Conservation (phyloP, 2,797 vertebrate genomes). For the Tenualosa thibaudeaui region DNA sequence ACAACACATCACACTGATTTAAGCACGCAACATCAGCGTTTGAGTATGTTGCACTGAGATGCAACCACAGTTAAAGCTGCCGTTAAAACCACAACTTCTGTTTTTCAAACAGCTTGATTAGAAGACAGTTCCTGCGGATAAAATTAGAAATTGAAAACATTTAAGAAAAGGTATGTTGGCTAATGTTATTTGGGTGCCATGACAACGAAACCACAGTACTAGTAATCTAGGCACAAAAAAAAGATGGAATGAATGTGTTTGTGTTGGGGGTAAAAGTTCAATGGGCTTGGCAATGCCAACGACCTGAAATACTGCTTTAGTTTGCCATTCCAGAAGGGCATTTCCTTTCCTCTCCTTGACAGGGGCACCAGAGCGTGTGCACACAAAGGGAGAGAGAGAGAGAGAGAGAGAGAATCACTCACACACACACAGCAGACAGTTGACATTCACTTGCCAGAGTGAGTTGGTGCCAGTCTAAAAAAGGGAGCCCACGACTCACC, state of each 20-base stretch:
- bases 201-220: neutral
- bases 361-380: neutral
- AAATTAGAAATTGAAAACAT: neutral
- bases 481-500: neutral
- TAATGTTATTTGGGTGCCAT: neutral
- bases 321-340: neutral
- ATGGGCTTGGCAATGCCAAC: neutral
- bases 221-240: neutral
- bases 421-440: neutral
- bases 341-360: neutral
- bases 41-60: neutral
- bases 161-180: neutral
- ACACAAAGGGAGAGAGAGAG: neutral
- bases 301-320: neutral
- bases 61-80: neutral
- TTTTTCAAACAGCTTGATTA: neutral
- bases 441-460: neutral
- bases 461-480: conserved; percentile 3
- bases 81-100: conserved; percentile 1
- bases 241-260: neutral
- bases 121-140: no score
- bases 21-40: neutral
- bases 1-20: neutral
- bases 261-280: conserved; percentile 1
- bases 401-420: no score